Evolutionary conservation across 1,140 invertebrate species (phyloP).

Genomic region (Mizuhopecten yessoensis): DNA sequence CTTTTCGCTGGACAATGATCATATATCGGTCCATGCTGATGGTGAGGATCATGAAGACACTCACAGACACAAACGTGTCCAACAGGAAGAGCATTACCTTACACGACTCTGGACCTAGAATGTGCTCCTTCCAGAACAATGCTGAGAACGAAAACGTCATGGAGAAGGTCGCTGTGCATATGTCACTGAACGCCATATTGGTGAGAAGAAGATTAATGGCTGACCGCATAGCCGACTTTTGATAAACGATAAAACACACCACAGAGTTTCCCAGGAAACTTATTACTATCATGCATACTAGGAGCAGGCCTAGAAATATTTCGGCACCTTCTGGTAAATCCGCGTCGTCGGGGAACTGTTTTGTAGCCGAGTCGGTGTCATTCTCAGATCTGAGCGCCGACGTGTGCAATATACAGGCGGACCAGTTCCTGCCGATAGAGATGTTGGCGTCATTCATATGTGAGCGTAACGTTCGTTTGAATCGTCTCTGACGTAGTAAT

Average conservation of each 20-base stretch:
- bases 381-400: not conserved
- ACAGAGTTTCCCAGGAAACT: slow-evolving; percentile 66
- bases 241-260: slow-evolving; percentile 70
- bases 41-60: slow-evolving; percentile 61
- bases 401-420: not conserved
- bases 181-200: slow-evolving; percentile 67
- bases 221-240: slow-evolving; percentile 72
- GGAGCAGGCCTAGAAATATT: slow-evolving; percentile 85
- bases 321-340: not conserved
- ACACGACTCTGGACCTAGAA: slow-evolving; percentile 53
- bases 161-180: slow-evolving; percentile 62
- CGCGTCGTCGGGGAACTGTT: not conserved
- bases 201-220: slow-evolving; percentile 73
- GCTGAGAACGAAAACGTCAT: slow-evolving; percentile 63
- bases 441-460: not conserved
- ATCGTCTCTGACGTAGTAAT: not conserved
- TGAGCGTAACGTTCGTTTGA: not conserved
- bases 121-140: slow-evolving; percentile 57
- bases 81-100: slow-evolving; percentile 56
- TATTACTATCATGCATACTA: slow-evolving; percentile 61
- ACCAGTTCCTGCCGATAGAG: not conserved
- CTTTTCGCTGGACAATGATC: slow-evolving; percentile 69
- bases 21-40: slow-evolving; percentile 71
- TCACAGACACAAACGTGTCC: slow-evolving; percentile 56
- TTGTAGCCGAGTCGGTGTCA: too few relatives aligned